Base-by-base conservation (phyloP, 2,888 invertebrate species). In the Gerris lacustris region DNA sequence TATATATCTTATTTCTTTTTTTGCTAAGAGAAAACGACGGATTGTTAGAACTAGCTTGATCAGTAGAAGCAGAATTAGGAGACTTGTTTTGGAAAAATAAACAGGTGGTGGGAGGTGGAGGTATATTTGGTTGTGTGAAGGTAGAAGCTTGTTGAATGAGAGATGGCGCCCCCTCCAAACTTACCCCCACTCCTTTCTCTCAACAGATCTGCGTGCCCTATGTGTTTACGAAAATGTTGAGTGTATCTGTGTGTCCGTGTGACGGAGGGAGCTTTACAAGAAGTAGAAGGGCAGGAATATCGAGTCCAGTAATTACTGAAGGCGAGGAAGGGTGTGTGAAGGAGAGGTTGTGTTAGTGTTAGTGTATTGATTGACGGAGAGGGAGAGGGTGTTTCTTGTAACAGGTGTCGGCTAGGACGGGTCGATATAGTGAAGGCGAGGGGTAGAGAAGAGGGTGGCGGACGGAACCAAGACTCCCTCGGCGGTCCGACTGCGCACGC, bases 321-420 rank as follows among this genome's bases (percentile, higher is more conserved):
- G 67, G 67, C 18, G 69, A 47, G 67, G 6, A 18, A 71, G 68
- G 17, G n/a, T 44, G 55, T 44, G 67, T 18, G 70, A 44, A 62
- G 43, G 70, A 63, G 70, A 15, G 55, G 55, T 55, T 55, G 15
- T 15, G 55, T 55, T 9, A 9, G 55, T 55, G 55, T 55, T 55
- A 55, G 55, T 55, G 55, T 55, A 55, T 55, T 55, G 55, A 55
- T 55, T 55, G 55, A 55, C 43, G 55, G 15, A 6, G 31, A 7
- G 55, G 63, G 66, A 17, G 66, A 17, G 66, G 18, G 62, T 66
- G 70, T 68, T 70, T 72, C 72, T 47, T 72, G 74, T 74, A 74
- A 74, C 74, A 74, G 74, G 74, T 74, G 74, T 74, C 73, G 74
- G 69, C 67, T 69, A 71, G 70, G 31, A 70, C 73, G 66, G 73